Evolutionary conservation across 2,888 invertebrate genomes (phyloP), one percentile per base, ranked within the genome.

Genomic region (Melinaea menophilus): DNA sequence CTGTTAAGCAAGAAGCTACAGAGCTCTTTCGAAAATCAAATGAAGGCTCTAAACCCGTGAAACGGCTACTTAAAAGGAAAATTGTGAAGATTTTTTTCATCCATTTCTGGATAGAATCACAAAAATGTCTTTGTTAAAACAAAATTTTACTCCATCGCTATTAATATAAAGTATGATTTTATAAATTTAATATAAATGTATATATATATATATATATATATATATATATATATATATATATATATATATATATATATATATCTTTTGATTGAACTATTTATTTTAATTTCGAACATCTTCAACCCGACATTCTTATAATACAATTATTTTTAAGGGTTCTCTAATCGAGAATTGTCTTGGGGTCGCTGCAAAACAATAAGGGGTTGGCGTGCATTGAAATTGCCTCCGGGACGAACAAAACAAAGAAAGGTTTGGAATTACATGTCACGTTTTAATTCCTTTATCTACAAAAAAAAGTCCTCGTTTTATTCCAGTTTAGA

Each of bases 261-360:
- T 48, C 22, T 51, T 9, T 51, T 51, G 7, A 2, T 51, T 31
- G 9, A 31, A 51, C 3, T 12, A 51, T 31, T 11, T 9, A 31
- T 3, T 51, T 9, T 37, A 37, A 1, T 41, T 7, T 9, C 5
- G 11, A 41, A 22, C 2, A 51, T 51, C 31, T 31, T 31, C n/a
- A 4, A 48, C 5, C 7, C 51, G 9, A 51, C 7, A 31, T 5
- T 31, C 5, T 3, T 51, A 51, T 51, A 31, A 31, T 51, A 51
- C 22, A 51, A 51, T 51, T 9, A 51, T 31, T 51, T 31, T 51
- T 31, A 51, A 31, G 51, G 51, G 31, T 31, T 11, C 51, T 11
- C 31, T 51, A 51, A 51, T 51, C 22, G 31, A 51, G 51, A 51
- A 51, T 51, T 51, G 51, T 51, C 51, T 51, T 51, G 51, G 51